Percentiles rank a stretch among this genome's conserved stretches.
phyloP scores from a whole-genome alignment of 2,113 vertebrate species.

The Tachysurus fulvidraco region DNA sequence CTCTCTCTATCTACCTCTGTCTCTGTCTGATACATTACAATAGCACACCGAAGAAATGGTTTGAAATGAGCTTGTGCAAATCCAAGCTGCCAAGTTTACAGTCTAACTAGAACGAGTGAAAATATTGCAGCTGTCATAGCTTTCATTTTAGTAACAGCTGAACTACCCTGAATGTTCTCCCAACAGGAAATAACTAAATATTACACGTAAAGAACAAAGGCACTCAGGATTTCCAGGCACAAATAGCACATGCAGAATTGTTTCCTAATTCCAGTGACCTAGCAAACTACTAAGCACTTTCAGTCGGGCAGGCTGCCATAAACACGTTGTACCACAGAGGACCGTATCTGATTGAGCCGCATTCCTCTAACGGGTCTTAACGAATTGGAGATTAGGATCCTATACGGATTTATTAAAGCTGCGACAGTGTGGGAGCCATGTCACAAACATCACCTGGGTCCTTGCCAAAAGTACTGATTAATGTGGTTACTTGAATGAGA shows the following conservation, averaged over 20 bases:
- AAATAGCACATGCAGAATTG: neutral
- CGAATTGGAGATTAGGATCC: constrained; percentile 45
- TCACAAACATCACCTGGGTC: constrained; percentile 48
- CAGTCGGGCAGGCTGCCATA: constrained; percentile 18
- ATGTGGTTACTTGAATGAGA: constrained; percentile 48
- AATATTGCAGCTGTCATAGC: neutral
- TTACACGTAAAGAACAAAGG: neutral
- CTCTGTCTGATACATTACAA: neutral
- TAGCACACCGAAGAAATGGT: neutral
- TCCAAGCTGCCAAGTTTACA: neutral
- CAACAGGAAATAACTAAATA: neutral
- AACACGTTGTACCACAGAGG: neutral
- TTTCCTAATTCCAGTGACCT: neutral
- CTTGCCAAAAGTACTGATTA: constrained; percentile 57
- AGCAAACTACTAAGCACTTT: neutral
- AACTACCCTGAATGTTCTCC: too few relatives aligned
- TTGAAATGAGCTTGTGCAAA: neutral
- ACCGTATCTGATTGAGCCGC: constrained; percentile 26
- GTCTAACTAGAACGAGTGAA: neutral
- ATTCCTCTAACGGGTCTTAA: constrained; percentile 50
- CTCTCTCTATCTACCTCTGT: neutral
- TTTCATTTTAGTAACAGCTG: neutral
- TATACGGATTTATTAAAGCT: constrained; percentile 55
- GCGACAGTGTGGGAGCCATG: constrained; percentile 53
- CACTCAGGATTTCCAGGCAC: neutral